Conservation (phyloP, 2,888 invertebrate species). For the Ophraella communa region DNA sequence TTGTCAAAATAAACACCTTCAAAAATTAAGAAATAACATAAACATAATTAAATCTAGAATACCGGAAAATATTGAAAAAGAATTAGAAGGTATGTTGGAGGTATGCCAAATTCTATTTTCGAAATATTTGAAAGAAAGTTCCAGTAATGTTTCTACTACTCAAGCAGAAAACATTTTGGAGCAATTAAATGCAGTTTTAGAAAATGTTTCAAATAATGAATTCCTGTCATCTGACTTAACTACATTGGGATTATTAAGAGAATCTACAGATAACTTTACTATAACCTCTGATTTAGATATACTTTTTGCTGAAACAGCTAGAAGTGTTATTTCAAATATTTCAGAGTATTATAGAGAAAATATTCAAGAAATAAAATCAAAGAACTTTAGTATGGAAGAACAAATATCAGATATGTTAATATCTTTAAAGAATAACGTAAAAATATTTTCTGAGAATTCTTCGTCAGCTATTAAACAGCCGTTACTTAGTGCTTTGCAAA, state of each 20-base stretch:
- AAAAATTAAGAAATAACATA: conserved; percentile 2
- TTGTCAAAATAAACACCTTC: conserved; percentile 4
- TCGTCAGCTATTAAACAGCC: not conserved
- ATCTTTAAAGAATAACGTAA: not conserved
- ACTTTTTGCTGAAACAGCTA: conserved; percentile 7
- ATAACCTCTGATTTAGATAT: conserved; percentile 16
- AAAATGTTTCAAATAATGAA: conserved; percentile 12
- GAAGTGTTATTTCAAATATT: not conserved
- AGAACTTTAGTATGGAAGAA: too few species aligned
- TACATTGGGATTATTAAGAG: not conserved
- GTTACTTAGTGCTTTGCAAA: conserved; percentile 5
- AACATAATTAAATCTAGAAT: not conserved
- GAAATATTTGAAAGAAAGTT: conserved; percentile 6
- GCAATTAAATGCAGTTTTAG: not conserved
- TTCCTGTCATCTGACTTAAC: not conserved
- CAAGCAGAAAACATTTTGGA: conserved; percentile 23
- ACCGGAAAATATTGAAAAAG: conserved; percentile 15
- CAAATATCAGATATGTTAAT: not conserved
- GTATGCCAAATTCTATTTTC: conserved; percentile 18
- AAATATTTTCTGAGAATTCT: not conserved
- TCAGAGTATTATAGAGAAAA: not conserved
- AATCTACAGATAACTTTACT: conserved; percentile 5
- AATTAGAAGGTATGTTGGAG: conserved; percentile 16
- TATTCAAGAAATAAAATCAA: too few species aligned
- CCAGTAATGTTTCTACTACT: conserved; percentile 13